A percentile compares a stretch with the other conserved stretches of the same genome.
phyloP scores from a whole-genome alignment of 2,113 vertebrate genomes.

The Sigmodon hispidus region DNA sequence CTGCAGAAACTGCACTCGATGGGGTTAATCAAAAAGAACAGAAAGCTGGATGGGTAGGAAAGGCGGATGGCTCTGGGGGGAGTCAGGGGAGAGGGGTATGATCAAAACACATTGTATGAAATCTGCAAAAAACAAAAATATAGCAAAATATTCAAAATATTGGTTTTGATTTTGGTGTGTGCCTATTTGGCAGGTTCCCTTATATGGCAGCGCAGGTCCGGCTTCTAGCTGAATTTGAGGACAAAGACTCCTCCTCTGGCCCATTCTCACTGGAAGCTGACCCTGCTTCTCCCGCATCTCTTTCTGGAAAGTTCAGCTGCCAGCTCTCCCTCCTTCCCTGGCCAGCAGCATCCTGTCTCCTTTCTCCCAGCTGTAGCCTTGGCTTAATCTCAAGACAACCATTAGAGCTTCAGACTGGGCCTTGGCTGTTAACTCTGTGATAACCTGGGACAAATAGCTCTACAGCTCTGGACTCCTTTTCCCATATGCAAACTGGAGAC shows the following conservation, averaged over 20 bases:
- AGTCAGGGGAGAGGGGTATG: not conserved
- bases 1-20: not conserved
- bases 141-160: conserved; percentile 52
- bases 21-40: not conserved
- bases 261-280: conserved; percentile 47
- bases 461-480: conserved; percentile 10
- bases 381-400: conserved; percentile 62
- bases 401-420: conserved; percentile 40
- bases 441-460: conserved; percentile 26
- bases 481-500: conserved; percentile 21
- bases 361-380: conserved; percentile 49
- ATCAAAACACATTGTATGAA: not conserved
- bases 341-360: conserved; percentile 38
- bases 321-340: not conserved
- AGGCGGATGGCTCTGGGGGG: not conserved
- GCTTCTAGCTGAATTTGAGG: conserved; percentile 27
- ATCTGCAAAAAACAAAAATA: not conserved
- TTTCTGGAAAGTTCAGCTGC: conserved; percentile 62
- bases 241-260: conserved; percentile 1
- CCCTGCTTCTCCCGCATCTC: conserved; percentile 38
- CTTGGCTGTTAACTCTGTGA: conserved; percentile 54
- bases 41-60: not conserved
- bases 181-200: conserved; percentile 11
- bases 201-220: conserved; percentile 42
- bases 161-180: conserved; percentile 41